phyloP scores from a whole-genome alignment of 2,797 vertebrate species.

The Syndactyla subalaris region DNA sequence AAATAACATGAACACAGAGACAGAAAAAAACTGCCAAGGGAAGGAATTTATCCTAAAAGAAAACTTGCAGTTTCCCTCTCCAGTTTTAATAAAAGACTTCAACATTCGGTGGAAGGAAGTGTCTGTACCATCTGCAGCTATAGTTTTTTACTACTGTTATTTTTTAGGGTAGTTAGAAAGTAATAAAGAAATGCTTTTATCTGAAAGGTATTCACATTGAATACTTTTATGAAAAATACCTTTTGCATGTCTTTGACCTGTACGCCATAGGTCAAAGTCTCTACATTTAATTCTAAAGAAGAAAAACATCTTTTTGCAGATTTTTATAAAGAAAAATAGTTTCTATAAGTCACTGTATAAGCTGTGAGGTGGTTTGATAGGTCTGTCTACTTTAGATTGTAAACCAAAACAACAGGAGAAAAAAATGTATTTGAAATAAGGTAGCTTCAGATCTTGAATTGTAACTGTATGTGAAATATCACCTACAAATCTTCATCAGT shows the following conservation, averaged over 20 bases:
- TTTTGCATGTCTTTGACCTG: background rate
- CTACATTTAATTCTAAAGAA: background rate
- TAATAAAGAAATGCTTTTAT: background rate
- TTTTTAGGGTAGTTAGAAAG: background rate
- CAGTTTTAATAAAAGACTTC: background rate
- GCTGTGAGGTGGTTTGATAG: background rate
- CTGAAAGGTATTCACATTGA: background rate
- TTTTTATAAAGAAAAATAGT: background rate
- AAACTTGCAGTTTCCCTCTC: constrained; percentile 15
- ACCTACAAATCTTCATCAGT: background rate
- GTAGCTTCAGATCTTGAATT: background rate
- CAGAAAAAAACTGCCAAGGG: constrained; percentile 33
- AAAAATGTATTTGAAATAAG: background rate
- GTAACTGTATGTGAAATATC: background rate
- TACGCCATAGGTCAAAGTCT: background rate
- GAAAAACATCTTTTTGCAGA: background rate
- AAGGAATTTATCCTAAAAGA: constrained; percentile 43
- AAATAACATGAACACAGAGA: constrained; percentile 54
- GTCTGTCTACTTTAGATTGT: background rate
- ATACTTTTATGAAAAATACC: background rate
- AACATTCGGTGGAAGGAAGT: background rate
- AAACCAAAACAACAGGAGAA: background rate
- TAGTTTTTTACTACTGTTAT: background rate
- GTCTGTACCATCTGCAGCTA: background rate
- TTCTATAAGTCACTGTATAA: background rate